These are phyloP conservation scores for Psittacus erithacus DNA, from an alignment of 2,113 vertebrate species.

Conservation along the genomic window DNA sequence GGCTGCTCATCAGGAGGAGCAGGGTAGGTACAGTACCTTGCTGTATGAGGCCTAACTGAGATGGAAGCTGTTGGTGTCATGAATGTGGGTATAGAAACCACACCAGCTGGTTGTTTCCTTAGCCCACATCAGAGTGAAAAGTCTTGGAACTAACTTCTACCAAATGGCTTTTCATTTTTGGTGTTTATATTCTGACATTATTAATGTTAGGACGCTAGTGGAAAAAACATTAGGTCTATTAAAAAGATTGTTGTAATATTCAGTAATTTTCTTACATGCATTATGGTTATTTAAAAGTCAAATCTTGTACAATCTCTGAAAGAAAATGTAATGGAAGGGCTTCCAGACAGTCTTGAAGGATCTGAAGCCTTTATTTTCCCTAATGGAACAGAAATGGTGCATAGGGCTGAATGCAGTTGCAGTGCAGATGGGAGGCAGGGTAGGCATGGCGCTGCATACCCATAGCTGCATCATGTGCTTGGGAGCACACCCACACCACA, in stretches of 20 bases:
- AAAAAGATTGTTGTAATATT: neutral
- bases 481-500: conserved; percentile 28
- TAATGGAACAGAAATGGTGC: neutral
- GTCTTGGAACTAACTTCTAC: neutral
- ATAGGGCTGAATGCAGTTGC: neutral
- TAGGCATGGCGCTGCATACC: neutral
- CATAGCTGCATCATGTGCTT: neutral
- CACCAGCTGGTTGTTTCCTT: neutral
- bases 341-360: neutral
- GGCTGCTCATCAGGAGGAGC: neutral
- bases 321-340: neutral
- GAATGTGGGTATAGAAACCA: neutral
- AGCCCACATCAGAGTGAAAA: neutral
- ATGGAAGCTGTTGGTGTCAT: neutral
- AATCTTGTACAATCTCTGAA: neutral
- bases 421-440: conserved; percentile 1
- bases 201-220: neutral
- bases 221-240: neutral
- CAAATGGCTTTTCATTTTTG: neutral
- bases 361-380: neutral
- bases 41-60: neutral
- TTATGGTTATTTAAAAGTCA: neutral
- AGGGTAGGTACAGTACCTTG: neutral
- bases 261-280: neutral
- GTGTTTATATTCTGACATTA: neutral